These are phyloP conservation scores for Alitta virens DNA, from an alignment of 2,888 invertebrate species.

Conservation along the genomic window DNA sequence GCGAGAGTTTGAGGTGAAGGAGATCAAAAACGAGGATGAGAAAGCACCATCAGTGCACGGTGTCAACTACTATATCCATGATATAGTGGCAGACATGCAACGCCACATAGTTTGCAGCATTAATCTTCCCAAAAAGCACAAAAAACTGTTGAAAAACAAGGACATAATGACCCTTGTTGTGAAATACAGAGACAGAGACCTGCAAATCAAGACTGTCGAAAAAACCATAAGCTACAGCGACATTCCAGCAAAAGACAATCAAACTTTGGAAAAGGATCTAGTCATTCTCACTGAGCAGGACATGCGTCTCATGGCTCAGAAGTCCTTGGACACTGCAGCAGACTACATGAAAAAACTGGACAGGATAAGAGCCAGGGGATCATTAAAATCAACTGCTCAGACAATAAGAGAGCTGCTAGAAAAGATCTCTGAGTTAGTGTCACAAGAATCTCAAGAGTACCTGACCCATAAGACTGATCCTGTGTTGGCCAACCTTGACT, in stretches of 20 bases:
- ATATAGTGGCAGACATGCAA: slow-evolving; percentile 22
- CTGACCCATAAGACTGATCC: slow-evolving; percentile 21
- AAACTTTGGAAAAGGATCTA: slow-evolving; percentile 20
- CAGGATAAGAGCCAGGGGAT: slow-evolving; percentile 15
- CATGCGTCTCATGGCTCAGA: slow-evolving; percentile 19
- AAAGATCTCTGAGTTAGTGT: slow-evolving; percentile 9
- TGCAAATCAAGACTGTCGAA: slow-evolving; percentile 8
- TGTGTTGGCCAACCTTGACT: slow-evolving; percentile 25
- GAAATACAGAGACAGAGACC: slow-evolving; percentile 19
- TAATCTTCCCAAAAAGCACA: slow-evolving; percentile 27
- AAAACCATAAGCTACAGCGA: slow-evolving; percentile 23
- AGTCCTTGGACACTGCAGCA: slow-evolving; percentile 20
- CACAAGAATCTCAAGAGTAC: slow-evolving; percentile 20
- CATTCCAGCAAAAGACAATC: slow-evolving; percentile 23
- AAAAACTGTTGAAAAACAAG: slow-evolving; percentile 29
- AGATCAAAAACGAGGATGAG: not conserved
- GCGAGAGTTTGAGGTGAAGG: slow-evolving; percentile 13
- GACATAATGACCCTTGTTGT: slow-evolving; percentile 24
- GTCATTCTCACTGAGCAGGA: slow-evolving; percentile 17
- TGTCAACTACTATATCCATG: slow-evolving; percentile 22
- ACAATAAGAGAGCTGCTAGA: slow-evolving; percentile 20
- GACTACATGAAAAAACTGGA: slow-evolving; percentile 26
- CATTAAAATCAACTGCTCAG: slow-evolving; percentile 6
- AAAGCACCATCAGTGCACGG: not conserved
- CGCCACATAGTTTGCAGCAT: slow-evolving; percentile 23